A percentile compares a stretch with the other conserved stretches of the same genome.
Conservation (phyloP, 2,888 invertebrate genomes). For the Agrotis exclamationis region DNA sequence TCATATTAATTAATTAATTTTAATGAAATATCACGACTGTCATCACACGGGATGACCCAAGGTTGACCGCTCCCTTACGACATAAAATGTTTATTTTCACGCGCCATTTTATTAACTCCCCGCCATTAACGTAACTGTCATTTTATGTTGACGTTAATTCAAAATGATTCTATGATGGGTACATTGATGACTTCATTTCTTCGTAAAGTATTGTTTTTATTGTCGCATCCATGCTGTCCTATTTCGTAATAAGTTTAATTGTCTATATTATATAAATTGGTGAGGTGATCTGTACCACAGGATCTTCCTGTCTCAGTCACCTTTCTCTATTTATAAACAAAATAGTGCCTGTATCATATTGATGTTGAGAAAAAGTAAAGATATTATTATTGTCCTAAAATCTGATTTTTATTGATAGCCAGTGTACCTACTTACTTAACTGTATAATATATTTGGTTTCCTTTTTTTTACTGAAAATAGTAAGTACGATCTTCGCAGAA, state of each 20-base stretch:
- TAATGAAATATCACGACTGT: constrained; percentile 61
- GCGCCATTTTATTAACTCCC: constrained; percentile 52
- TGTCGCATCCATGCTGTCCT: too few species aligned
- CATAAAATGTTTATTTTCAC: constrained; percentile 56
- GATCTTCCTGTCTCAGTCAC: too few species aligned
- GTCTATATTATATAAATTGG: too few species aligned
- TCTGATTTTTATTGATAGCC: constrained; percentile 17
- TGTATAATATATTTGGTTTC: background rate
- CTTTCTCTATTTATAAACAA: too few species aligned
- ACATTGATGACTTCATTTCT: constrained; percentile 38
- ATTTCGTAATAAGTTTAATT: too few species aligned
- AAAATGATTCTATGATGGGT: constrained; percentile 38
- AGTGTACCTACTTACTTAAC: background rate
- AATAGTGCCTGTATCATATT: too few species aligned
- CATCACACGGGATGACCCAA: constrained; percentile 54
- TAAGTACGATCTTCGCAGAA: background rate
- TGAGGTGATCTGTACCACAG: too few species aligned
- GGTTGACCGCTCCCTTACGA: constrained; percentile 54
- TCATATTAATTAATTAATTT: constrained; percentile 59
- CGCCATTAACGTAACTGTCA: constrained; percentile 53
- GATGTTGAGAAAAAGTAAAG: too few species aligned
- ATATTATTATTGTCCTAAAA: too few species aligned
- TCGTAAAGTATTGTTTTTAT: constrained; percentile 20
- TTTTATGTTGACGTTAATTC: constrained; percentile 61
- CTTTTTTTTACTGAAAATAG: too few species aligned